These are phyloP conservation scores for Buphagus erythrorhynchus DNA, from an alignment of 2,797 vertebrate species.

Conservation along the genomic window DNA sequence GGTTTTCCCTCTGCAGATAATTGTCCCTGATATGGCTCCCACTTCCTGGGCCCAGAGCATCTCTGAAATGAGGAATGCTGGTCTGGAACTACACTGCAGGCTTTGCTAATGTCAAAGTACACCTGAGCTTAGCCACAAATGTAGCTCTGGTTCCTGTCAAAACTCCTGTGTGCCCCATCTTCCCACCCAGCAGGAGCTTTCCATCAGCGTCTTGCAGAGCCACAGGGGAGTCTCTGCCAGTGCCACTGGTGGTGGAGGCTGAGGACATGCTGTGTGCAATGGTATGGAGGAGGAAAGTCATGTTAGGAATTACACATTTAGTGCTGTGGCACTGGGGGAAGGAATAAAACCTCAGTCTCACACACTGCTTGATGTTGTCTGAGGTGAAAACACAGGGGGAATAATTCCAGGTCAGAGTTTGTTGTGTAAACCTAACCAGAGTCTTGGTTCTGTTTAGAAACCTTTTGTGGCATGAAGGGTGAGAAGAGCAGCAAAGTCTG, in stretches of 20 bases:
- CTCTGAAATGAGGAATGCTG: not conserved
- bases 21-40: not conserved
- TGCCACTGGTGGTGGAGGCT: not conserved
- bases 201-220: not conserved
- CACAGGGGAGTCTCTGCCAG: not conserved
- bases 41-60: not conserved
- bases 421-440: not conserved
- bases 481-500: not conserved
- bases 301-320: not conserved
- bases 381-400: not conserved
- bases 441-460: not conserved
- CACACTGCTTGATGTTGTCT: rapidly evolving
- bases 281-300: not conserved
- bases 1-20: not conserved
- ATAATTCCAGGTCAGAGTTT: not conserved
- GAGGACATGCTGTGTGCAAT: not conserved
- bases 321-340: rapidly evolving
- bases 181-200: not conserved
- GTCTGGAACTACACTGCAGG: not conserved
- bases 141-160: not conserved
- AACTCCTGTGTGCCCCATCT: not conserved
- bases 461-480: not conserved
- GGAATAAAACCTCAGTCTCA: not conserved
- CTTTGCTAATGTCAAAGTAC: not conserved
- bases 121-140: not conserved